Conservation (phyloP, 2,888 invertebrate species). For the Apotomis betuletana region DNA sequence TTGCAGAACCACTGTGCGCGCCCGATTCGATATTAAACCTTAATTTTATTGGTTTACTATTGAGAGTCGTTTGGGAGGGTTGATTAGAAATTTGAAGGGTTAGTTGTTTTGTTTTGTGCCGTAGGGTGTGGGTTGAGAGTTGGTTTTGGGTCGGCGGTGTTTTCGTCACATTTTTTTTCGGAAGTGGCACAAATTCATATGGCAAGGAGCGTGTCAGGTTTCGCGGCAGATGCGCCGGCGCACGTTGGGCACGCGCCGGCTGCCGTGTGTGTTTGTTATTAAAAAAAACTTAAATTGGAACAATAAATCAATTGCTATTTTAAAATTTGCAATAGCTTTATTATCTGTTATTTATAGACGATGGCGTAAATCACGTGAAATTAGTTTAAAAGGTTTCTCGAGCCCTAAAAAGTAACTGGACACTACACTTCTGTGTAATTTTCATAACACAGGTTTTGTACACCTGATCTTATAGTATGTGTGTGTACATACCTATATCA, state of each 20-base stretch:
- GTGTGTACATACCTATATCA: too few relatives aligned
- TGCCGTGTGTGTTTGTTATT: conserved; percentile 48
- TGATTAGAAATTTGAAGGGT: conserved; percentile 27
- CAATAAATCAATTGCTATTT: conserved; percentile 27
- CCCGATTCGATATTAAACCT: conserved; percentile 15
- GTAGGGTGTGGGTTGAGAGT: conserved; percentile 46
- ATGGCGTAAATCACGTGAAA: conserved; percentile 10
- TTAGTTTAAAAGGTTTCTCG: too few relatives aligned
- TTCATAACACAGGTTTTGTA: too few relatives aligned
- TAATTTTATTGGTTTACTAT: conserved; percentile 23
- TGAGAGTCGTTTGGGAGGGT: conserved; percentile 32
- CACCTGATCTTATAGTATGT: too few relatives aligned
- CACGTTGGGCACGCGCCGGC: conserved; percentile 68
- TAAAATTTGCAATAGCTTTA: not conserved
- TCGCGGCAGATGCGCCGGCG: conserved; percentile 72
- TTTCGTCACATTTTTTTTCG: conserved; percentile 63
- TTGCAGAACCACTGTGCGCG: conserved; percentile 49
- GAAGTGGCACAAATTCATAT: conserved; percentile 75
- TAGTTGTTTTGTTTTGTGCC: conserved; percentile 40
- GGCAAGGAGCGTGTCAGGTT: conserved; percentile 78
- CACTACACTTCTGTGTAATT: too few relatives aligned
- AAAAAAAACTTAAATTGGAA: conserved; percentile 28
- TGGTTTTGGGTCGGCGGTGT: conserved; percentile 47
- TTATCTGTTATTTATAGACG: not conserved
- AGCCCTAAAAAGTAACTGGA: too few relatives aligned